Conservation (phyloP, 2,797 vertebrate genomes). For the Spondyliosoma cantharus region DNA sequence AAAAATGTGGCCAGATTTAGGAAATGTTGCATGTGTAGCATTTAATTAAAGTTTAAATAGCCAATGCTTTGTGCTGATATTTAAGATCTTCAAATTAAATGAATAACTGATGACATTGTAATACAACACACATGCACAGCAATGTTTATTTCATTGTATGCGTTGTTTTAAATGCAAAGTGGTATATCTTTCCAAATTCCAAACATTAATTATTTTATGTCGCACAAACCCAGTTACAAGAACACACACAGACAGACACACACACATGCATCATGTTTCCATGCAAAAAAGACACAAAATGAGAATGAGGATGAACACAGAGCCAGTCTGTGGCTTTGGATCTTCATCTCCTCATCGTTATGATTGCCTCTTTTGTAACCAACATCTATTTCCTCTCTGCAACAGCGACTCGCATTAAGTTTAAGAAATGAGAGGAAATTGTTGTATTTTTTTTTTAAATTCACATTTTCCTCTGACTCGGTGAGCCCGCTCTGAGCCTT, state of each 20-base stretch:
- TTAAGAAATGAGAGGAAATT: conserved; percentile 55
- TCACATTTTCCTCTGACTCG: conserved; percentile 36
- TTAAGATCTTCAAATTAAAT: conserved; percentile 13
- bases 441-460: conserved; percentile 35
- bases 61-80: conserved; percentile 32
- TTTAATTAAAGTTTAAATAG: conserved; percentile 47
- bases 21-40: conserved; percentile 55
- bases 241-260: conserved; percentile 17
- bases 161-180: not conserved
- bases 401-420: conserved; percentile 55
- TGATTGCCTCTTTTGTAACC: conserved; percentile 71
- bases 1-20: conserved; percentile 25
- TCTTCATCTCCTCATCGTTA: conserved; percentile 52
- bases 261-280: conserved; percentile 9
- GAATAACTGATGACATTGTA: conserved; percentile 2
- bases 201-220: conserved; percentile 7
- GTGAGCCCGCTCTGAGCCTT: conserved; percentile 7
- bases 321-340: conserved; percentile 37
- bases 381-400: conserved; percentile 46
- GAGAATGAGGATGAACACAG: conserved; percentile 43
- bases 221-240: conserved; percentile 20
- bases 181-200: conserved; percentile 2
- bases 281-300: conserved; percentile 55
- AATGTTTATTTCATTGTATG: not conserved
- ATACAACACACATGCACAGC: no score